Evolutionary conservation across 2,113 vertebrate genomes (phyloP).

Genomic region (Megalops atlanticus): DNA sequence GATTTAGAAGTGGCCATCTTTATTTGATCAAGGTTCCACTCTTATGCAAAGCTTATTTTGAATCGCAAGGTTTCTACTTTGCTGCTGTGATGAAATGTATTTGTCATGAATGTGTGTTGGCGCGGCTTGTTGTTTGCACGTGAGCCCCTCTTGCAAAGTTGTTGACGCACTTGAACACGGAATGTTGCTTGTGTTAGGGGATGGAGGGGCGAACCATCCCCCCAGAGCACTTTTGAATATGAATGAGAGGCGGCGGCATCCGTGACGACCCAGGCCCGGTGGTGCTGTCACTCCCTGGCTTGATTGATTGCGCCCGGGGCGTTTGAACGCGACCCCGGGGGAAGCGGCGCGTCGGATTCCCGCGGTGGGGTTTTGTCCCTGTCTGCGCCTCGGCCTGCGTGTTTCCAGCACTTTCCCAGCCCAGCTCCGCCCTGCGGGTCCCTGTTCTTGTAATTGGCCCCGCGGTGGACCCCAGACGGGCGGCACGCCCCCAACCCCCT

Average conservation of each 20-base stretch:
- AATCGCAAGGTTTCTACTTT: not conserved
- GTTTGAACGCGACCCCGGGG: too few relatives aligned
- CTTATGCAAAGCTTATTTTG: not conserved
- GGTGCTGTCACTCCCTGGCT: not conserved
- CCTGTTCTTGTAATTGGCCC: too few relatives aligned
- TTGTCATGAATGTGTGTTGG: not conserved
- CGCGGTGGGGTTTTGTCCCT: not conserved
- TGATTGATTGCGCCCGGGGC: not conserved
- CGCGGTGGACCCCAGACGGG: not conserved
- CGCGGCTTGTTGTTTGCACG: not conserved
- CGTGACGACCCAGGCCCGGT: not conserved
- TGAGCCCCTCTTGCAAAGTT: not conserved
- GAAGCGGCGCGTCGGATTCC: not conserved
- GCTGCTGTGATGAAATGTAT: not conserved
- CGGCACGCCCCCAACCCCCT: not conserved
- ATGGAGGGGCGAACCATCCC: not conserved
- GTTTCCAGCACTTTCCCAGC: not conserved
- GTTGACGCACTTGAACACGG: too few relatives aligned
- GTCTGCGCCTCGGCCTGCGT: not conserved
- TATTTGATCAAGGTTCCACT: not conserved
- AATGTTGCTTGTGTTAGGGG: not conserved
- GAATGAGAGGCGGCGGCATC: not conserved
- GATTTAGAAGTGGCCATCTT: not conserved
- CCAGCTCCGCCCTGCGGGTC: too few relatives aligned
- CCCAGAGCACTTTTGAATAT: not conserved